Conservation (phyloP, 2,113 vertebrate genomes). For the Anhinga rufa region DNA sequence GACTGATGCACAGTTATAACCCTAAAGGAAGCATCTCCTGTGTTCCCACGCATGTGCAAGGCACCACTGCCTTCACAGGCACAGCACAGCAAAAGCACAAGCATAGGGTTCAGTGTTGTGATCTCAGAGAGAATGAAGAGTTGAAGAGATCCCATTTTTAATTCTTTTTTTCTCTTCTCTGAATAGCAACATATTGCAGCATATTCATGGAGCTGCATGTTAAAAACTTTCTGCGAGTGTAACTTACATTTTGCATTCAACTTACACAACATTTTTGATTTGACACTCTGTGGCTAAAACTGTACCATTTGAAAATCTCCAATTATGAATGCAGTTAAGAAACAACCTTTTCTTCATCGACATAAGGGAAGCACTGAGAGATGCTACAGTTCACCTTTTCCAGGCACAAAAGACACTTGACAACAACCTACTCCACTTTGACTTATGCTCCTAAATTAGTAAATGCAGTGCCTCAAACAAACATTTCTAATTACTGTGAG, state of each 20-base stretch:
- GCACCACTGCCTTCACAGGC: background rate
- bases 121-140: background rate
- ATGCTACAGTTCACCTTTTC: background rate
- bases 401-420: background rate
- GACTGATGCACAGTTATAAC: background rate
- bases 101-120: background rate
- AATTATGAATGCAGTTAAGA: background rate
- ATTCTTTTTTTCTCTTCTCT: background rate
- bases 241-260: background rate
- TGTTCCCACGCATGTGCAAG: background rate
- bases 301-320: background rate
- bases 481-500: background rate
- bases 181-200: background rate
- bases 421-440: background rate
- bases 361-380: background rate
- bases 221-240: background rate
- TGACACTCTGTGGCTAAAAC: background rate
- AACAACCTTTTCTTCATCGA: background rate
- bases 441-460: background rate
- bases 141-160: background rate
- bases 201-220: background rate
- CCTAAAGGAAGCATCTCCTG: accelerated
- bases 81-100: background rate
- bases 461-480: background rate
- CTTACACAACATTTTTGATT: background rate